These are phyloP conservation scores for Luehdorfia chinensis DNA, from an alignment of 1,140 invertebrate genomes.

Conservation along the genomic window DNA sequence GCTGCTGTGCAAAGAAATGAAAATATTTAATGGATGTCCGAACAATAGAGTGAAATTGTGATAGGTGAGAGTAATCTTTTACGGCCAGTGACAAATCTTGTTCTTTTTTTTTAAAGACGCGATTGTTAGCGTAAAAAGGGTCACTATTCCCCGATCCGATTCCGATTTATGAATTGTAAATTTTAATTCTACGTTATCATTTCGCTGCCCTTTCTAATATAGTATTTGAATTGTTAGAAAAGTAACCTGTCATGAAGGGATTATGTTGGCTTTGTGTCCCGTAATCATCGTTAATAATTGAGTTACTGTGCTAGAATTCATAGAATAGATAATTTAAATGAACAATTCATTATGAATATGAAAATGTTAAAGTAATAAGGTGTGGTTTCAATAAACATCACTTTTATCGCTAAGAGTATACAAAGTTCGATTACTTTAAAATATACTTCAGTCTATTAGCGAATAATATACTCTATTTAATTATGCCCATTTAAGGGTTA, in stretches of 20 bases:
- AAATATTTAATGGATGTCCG: slow-evolving; percentile 55
- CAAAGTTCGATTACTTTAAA: too few relatives aligned
- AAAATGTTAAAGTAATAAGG: too few relatives aligned
- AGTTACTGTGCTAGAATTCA: too few relatives aligned
- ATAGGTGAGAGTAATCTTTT: slow-evolving; percentile 74
- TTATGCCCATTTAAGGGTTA: too few relatives aligned
- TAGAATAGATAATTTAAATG: too few relatives aligned
- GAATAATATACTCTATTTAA: too few relatives aligned
- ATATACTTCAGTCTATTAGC: too few relatives aligned
- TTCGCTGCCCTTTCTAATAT: slow-evolving; percentile 12
- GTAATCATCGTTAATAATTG: too few relatives aligned
- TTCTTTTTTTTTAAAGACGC: slow-evolving; percentile 31
- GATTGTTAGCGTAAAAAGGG: slow-evolving; percentile 64
- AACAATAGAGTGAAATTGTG: slow-evolving; percentile 71
- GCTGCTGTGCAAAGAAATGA: slow-evolving; percentile 55
- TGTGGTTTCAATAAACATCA: too few relatives aligned
- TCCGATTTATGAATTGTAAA: slow-evolving; percentile 57
- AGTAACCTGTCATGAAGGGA: slow-evolving; percentile 1
- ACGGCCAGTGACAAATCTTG: slow-evolving; percentile 49
- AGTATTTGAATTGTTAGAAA: not conserved
- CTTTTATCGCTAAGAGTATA: too few relatives aligned
- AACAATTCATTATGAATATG: too few relatives aligned
- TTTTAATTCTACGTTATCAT: slow-evolving; percentile 31
- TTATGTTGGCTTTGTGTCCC: not conserved
- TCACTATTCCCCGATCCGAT: slow-evolving; percentile 44